phyloP scores from a whole-genome alignment of 2,797 vertebrate species.

The Chloroceryle inda region DNA sequence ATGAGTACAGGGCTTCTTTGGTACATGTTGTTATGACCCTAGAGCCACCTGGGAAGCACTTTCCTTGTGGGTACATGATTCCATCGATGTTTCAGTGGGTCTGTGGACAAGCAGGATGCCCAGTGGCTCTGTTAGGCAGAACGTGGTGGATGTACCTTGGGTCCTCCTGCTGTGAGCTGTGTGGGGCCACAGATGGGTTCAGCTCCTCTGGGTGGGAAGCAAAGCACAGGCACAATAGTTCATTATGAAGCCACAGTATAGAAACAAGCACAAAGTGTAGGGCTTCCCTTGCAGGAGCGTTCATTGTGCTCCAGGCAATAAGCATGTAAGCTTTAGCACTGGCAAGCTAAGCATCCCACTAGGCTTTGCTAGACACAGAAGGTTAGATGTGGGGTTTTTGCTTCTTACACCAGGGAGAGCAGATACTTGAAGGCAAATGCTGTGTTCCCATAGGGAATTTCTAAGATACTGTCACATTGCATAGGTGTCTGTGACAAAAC shows the following conservation, averaged over 20 bases:
- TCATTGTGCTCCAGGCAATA: not conserved
- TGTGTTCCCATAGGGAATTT: slow-evolving; percentile 65
- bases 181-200: not conserved
- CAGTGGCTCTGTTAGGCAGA: not conserved
- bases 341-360: slow-evolving; percentile 81
- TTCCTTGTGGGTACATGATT: accelerated
- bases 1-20: not conserved
- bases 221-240: not conserved
- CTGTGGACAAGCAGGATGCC: accelerated
- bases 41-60: not conserved
- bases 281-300: not conserved
- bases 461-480: slow-evolving; percentile 58
- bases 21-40: not conserved
- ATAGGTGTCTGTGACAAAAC: slow-evolving; percentile 78
- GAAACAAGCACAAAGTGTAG: not conserved
- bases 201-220: accelerated
- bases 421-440: slow-evolving; percentile 77
- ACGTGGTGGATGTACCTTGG: not conserved
- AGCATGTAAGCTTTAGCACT: slow-evolving; percentile 75
- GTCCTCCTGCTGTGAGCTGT: not conserved
- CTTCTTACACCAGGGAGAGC: slow-evolving; percentile 60
- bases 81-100: accelerated
- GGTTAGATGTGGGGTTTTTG: slow-evolving; percentile 75
- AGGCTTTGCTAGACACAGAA: slow-evolving; percentile 80
- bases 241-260: accelerated